Base-by-base conservation (phyloP, 2,797 vertebrate genomes). In the Anguilla megastoma region DNA sequence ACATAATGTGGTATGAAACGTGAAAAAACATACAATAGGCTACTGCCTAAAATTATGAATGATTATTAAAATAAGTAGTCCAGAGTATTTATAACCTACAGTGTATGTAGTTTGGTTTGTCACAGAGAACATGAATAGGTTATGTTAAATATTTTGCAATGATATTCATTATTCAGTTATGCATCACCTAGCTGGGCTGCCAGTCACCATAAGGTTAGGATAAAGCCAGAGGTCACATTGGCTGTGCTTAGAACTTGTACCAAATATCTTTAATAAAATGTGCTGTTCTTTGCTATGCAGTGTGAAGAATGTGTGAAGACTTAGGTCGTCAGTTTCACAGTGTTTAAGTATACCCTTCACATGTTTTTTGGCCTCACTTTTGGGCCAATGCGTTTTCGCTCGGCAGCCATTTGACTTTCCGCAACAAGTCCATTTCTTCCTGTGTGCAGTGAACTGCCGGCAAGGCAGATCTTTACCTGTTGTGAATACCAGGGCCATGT, bases 401-500 rank as follows among this genome's bases (percentile, higher is more conserved):
- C 0, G n/a, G 6, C 63, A 27, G 63, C 5, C 63, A 69, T 6
- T 69, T 2, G 6, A 27, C n/a, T 27, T 69, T 6, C 3, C 4
- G 18, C 60, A 63, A 5, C 24, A n/a, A 63, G 63, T n/a, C 8
- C n/a, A 27, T 69, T 69, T 27, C 33, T 88, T 85, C 82, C 87
- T 71, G 30, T 87, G 54, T 54, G 86, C 18, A 33, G 18, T 1
- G 0, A 41, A 36, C 41, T 83, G 41, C 12, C 18, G 86, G 36
- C 27, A n/a, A 60, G n/a, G n/a, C n/a, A 84, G 45, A 24, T 87
- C 18, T n/a, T 50, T 45, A 21, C 48, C 86, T 83, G 76, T 33
- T 54, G 27, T 24, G 54, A 76, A 33, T 10, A 27, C n/a, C 30
- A 33, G 24, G 4, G 9, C 30, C 3, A 30, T 4, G 6, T 79